Percentiles rank a stretch among this genome's conserved stretches.
phyloP scores from a whole-genome alignment of 2,113 vertebrate genomes.

The Spea bombifrons region DNA sequence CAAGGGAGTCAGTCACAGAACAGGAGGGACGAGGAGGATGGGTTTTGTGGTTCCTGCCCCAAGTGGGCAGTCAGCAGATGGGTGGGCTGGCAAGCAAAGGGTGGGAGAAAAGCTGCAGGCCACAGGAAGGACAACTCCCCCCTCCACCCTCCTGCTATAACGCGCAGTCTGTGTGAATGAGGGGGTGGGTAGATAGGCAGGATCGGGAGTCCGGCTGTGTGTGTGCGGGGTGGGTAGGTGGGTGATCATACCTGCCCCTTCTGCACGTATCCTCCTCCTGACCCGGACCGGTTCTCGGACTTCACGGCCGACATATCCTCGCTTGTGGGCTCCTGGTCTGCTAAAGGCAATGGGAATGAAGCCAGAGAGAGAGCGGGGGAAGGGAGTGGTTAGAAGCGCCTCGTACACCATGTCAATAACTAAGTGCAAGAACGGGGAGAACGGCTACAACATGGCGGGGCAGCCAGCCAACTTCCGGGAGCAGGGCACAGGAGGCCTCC shows the following conservation, averaged over 20 bases:
- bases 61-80: constrained; percentile 35
- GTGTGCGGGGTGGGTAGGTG: constrained; percentile 50
- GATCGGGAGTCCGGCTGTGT: not conserved
- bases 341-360: not conserved
- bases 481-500: not conserved
- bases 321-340: constrained; percentile 69
- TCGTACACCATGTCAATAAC: not conserved
- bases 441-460: constrained; percentile 25
- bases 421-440: not conserved
- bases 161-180: constrained; percentile 31
- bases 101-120: constrained; percentile 24
- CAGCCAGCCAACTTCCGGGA: constrained; percentile 22
- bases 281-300: constrained; percentile 62
- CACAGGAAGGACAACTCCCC: constrained; percentile 52
- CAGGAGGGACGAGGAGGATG: constrained; percentile 51
- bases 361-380: not conserved
- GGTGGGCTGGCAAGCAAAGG: constrained; percentile 35
- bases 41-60: constrained; percentile 53
- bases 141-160: constrained; percentile 52
- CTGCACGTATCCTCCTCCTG: constrained; percentile 43
- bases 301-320: constrained; percentile 70
- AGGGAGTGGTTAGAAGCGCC: not conserved
- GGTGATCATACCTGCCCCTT: constrained; percentile 60
- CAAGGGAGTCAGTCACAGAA: not conserved
- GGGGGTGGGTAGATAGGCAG: not conserved